Percentiles rank a stretch among this genome's conserved stretches.
phyloP scores from a whole-genome alignment of 2,888 invertebrate genomes.

The Agrotis segetum region DNA sequence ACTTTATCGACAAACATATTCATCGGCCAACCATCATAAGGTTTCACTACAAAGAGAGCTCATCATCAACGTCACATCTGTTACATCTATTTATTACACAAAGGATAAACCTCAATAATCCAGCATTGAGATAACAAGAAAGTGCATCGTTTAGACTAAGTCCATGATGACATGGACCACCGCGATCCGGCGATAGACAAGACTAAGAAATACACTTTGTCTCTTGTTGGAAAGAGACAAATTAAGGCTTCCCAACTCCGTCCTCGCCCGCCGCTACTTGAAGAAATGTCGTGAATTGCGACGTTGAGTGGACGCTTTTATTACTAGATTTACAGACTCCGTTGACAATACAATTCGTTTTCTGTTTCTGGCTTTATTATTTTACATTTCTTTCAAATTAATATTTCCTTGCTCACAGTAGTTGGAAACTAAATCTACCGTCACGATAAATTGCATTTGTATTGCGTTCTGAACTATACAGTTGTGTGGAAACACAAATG shows the following conservation, averaged over 20 bases:
- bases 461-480: slow-evolving; percentile 25
- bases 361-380: slow-evolving; percentile 58
- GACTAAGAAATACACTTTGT: slow-evolving; percentile 69
- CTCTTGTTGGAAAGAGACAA: slow-evolving; percentile 71
- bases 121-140: slow-evolving; percentile 76
- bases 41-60: slow-evolving; percentile 33
- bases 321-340: slow-evolving; percentile 76
- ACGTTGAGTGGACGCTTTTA: slow-evolving; percentile 77
- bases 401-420: slow-evolving; percentile 31
- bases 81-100: slow-evolving; percentile 59
- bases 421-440: slow-evolving; percentile 30
- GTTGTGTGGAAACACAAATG: slow-evolving; percentile 34
- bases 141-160: slow-evolving; percentile 76
- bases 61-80: slow-evolving; percentile 39
- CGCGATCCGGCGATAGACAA: slow-evolving; percentile 70
- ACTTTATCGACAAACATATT: slow-evolving; percentile 57
- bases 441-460: slow-evolving; percentile 33
- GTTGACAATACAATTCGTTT: slow-evolving; percentile 66
- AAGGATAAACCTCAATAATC: slow-evolving; percentile 72
- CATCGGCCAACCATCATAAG: slow-evolving; percentile 24
- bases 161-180: slow-evolving; percentile 70
- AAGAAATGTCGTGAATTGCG: slow-evolving; percentile 74
- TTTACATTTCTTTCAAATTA: slow-evolving; percentile 47
- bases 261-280: slow-evolving; percentile 67
- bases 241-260: slow-evolving; percentile 67